Conservation (phyloP, 2,888 invertebrate genomes). For the Eupeodes latifasciatus region DNA sequence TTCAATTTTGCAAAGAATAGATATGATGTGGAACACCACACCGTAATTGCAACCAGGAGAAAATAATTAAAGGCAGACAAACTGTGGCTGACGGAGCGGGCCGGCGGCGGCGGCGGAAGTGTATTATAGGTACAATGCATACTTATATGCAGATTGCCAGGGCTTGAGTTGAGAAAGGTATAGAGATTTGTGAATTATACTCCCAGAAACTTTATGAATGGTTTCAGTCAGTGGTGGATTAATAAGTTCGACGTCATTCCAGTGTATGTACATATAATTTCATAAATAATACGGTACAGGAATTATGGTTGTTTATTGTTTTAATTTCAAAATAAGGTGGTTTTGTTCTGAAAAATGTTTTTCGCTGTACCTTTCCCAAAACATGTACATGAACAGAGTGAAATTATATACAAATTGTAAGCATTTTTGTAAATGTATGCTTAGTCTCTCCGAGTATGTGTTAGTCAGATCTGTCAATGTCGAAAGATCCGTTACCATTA, state of each 20-base stretch:
- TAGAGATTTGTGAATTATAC: constrained; percentile 50
- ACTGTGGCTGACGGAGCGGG: background rate
- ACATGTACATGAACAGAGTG: too few species aligned
- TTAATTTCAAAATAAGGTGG: too few species aligned
- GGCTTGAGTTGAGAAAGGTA: constrained; percentile 33
- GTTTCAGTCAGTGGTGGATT: constrained; percentile 39
- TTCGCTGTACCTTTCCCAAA: too few species aligned
- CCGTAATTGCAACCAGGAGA: constrained; percentile 71
- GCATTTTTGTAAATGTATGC: too few species aligned
- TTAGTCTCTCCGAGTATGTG: too few species aligned
- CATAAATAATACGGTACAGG: background rate
- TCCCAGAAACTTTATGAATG: constrained; percentile 67
- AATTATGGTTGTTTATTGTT: background rate
- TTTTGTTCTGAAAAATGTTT: too few species aligned
- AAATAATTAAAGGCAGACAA: constrained; percentile 72
- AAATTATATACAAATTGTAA: too few species aligned
- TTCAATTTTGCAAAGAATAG: constrained; percentile 72
- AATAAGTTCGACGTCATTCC: background rate
- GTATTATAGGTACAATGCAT: background rate
- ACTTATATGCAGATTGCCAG: background rate
- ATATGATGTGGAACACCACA: constrained; percentile 70
- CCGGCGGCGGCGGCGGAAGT: background rate
- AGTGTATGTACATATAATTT: background rate
- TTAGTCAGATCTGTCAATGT: too few species aligned
- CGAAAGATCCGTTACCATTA: too few species aligned